Evolutionary conservation across 2,797 vertebrate species (phyloP), one percentile per base, ranked within the genome.

Genomic region (Sebastes variabilis): DNA sequence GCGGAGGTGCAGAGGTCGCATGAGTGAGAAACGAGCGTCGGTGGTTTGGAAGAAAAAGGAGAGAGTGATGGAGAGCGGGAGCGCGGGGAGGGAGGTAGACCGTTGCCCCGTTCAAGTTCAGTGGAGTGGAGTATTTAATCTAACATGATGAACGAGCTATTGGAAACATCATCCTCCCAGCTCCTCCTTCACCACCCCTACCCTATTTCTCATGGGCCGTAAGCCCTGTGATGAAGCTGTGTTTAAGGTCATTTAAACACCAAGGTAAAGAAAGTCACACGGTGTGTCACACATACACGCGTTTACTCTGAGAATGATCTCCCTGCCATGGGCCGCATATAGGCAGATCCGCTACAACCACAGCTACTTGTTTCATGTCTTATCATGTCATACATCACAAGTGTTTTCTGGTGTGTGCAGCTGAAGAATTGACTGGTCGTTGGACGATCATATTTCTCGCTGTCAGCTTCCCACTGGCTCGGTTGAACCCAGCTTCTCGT

Each of bases 121-220:
- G 82, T 86, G 92, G 89, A 94, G 93, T 95, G 94, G 90, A 94
- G 94, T 95, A 95, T 96, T 96, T 96, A 95, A 96, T 96, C 95
- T 94, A 93, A 95, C 91, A 93, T 95, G 95, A 96, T 94, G 94
- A 95, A 96, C 91, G 93, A 96, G 93, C 93, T 94, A 84, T 91
- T 95, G 91, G 89, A 92, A 88, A 93, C 91, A 84, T 87, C 82
- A 85, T 84, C 86, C 85, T 72, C 79, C 68, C 82, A 30, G 67
- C 87, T 84, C 89, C 89, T 92, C 90, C 90, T 66, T 67, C 68
- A 55, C 73, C 85, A 52, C 79, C 84, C 73, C 59, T 36, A 64
- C 81, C 74, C 79, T 75, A 66, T 91, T 84, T 81, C 91, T 92
- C 86, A 91, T 25, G 66, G 79, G 30, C 80, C 16, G 54, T 70